phyloP scores from a whole-genome alignment of 2,113 vertebrate genomes.

The Hemicordylus capensis region DNA sequence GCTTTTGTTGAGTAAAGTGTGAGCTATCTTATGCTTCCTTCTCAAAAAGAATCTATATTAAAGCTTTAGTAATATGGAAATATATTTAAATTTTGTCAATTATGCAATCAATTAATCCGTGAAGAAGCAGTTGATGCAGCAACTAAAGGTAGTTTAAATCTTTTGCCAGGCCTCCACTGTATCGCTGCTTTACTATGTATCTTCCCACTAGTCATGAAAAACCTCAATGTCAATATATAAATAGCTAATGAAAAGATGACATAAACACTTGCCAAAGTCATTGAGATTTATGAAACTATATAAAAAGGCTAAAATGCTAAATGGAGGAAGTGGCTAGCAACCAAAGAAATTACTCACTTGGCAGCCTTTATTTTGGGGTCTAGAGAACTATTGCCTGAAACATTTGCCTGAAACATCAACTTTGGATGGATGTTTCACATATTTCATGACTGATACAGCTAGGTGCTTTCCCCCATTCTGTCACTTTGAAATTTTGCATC shows the following conservation, averaged over 20 bases:
- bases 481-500: conserved; percentile 1
- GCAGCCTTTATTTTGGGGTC: background rate
- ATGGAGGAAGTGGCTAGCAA: background rate
- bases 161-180: conserved; percentile 6
- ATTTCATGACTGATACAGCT: background rate
- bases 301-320: conserved; percentile 5
- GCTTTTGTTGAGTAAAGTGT: background rate
- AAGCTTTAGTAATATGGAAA: background rate
- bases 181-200: conserved; percentile 5
- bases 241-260: conserved; percentile 56
- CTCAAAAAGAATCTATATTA: background rate
- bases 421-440: background rate
- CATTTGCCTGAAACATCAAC: no score
- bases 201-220: conserved; percentile 25
- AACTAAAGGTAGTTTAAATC: background rate
- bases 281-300: conserved; percentile 49
- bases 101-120: background rate
- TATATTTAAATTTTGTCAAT: background rate
- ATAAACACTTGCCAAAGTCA: conserved; percentile 27
- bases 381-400: conserved; percentile 12
- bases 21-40: background rate
- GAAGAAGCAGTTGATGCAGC: background rate
- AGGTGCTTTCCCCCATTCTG: background rate
- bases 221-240: background rate
- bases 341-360: conserved; percentile 30